Evolutionary conservation across 2,797 vertebrate species (phyloP), one percentile per base, ranked within the genome.

Genomic region (Vipera latastei): DNA sequence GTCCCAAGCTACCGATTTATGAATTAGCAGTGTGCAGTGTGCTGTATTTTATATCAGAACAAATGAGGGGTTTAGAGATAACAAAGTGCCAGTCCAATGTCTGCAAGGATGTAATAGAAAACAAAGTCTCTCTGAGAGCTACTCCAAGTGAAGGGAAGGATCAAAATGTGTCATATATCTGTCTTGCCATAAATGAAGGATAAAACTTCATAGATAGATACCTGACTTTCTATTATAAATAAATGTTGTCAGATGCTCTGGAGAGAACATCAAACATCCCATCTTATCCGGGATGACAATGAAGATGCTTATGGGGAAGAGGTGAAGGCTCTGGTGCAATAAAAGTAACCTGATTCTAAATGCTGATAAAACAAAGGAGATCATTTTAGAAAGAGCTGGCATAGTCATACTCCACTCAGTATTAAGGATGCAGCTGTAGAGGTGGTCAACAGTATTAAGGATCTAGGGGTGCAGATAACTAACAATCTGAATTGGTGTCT

Each of bases 21-120:
- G 96, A 93, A 63, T 94, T 90, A 93, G 55, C 95, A 95, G 94
- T 93, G 90, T 94, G 95, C 91, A 69, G 85, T 13, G 60, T 89
- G 91, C 48, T 95, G 90, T 28, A 73, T 83, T 65, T 92, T 97
- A 96, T 96, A 97, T 89, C n/a, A 86, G 78, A 56, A 60, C 51
- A n/a, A 38, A 0, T 12, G 85, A 92, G 91, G 85, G 93, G 78
- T 86, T 92, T 0, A 38, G 88, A 55, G 0, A 0, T 94, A 94
- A 94, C 94, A 60, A 57, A 4, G 0, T 0, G 94, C 92, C 96
- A 96, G 73, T 53, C 88, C 61, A 83, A 4, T 89, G 86, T 73
- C 56, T 91, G 9, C 44, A 91, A 28, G 25, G 53, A 57, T 88
- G 48, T 89, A 86, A 20, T 28, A 60, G 57, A 53, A 28, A 32